Base-by-base conservation (phyloP, 2,113 vertebrate species). In the Turnix velox region DNA sequence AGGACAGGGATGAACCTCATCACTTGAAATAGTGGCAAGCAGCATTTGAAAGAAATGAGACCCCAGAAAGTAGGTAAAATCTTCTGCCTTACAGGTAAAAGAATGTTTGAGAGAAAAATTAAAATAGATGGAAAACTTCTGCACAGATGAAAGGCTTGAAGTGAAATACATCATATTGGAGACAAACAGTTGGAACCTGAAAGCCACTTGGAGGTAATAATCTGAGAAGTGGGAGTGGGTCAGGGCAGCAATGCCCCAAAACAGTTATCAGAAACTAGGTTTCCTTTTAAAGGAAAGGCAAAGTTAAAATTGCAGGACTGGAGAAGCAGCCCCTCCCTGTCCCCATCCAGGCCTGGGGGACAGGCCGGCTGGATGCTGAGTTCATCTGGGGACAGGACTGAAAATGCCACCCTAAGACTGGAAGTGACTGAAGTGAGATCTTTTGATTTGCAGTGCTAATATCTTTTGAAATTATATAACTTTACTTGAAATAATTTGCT, bases 131-230 rank as follows among this genome's bases (percentile, higher is more conserved):
- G 90, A 93, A 96, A 97, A 92, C 84, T 84, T 88, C 90, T 59
- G 85, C 77, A 76, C n/a, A 72, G 78, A 92, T 91, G 92, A 92
- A 94, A 97, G 89, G 92, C 75, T 91, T 76, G 86, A 97, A 96
- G 96, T 96, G 80, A 93, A 93, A 96, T 97, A 37, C 83, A 96
- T 97, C 96, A 97, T 97, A 95, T 90, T 95, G 96, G 96, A 93
- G 89, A 91, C 49, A 84, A 93, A 94, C 95, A 94, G 96, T 24
- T 95, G 95, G 95, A 96, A 93, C 83, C 85, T 84, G 91, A 95
- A 94, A 97, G 49, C 80, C 92, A 87, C 96, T 96, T 73, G 93
- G 46, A 94, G 90, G 94, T 83, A 95, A 93, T 93, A 80, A 92
- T 91, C 72, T 83, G 93, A 95, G 95, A 93, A 93, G 75, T 23